Conservation (phyloP, 2,113 vertebrate species). For the Pseudopipra pipra region DNA sequence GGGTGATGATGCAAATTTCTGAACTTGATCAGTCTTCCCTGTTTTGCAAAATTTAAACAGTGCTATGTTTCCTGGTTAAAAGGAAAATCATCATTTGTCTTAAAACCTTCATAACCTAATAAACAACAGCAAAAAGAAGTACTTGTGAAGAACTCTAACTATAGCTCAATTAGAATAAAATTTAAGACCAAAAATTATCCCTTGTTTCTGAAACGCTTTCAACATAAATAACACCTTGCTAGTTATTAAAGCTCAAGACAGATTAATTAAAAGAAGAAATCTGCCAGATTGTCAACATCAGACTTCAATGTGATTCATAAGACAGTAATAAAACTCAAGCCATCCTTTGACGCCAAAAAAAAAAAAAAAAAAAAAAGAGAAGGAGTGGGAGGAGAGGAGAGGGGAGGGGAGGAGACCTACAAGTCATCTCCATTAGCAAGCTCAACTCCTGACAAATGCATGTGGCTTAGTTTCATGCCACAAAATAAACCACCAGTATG, state of each 20-base stretch:
- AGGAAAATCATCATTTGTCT: background rate
- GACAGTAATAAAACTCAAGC: background rate
- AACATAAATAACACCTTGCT: background rate
- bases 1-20: background rate
- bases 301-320: background rate
- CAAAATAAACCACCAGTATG: background rate
- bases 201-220: background rate
- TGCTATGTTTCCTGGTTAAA: background rate
- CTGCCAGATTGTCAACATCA: background rate
- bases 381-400: no score
- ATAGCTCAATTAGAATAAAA: background rate
- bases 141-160: background rate
- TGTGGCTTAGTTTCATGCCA: background rate
- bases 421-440: background rate
- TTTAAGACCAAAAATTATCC: background rate
- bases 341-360: accelerated
- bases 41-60: background rate
- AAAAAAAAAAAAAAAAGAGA: no score
- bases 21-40: background rate
- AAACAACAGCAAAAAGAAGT: background rate
- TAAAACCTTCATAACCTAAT: background rate
- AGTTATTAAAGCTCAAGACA: background rate
- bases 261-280: background rate
- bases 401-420: background rate
- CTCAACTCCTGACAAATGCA: background rate